phyloP scores from a whole-genome alignment of 2,797 vertebrate species.

The Oceanodroma leucorhoa region DNA sequence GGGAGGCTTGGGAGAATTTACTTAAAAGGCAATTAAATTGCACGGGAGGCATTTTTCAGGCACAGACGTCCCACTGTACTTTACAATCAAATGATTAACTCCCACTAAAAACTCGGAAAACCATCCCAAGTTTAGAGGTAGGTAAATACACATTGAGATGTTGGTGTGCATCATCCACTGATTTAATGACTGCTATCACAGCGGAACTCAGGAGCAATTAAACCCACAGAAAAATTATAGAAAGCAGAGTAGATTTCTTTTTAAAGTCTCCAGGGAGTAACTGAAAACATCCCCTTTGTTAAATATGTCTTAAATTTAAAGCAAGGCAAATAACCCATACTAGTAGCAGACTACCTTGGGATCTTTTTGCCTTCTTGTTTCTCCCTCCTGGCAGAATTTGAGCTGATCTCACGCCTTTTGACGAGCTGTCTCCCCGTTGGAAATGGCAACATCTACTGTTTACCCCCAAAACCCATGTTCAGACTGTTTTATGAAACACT shows the following conservation, averaged over 20 bases:
- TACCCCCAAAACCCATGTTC: background rate
- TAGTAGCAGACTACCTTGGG: background rate
- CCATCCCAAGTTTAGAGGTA: background rate
- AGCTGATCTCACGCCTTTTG: background rate
- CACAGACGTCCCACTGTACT: background rate
- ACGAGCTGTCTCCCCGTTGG: constrained; percentile 30
- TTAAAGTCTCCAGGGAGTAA: background rate
- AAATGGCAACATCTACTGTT: background rate
- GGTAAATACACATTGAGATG: background rate
- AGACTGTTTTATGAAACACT: background rate
- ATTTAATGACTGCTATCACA: background rate
- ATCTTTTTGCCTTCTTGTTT: background rate
- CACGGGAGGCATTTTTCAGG: background rate
- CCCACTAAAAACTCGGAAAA: background rate
- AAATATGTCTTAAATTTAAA: constrained; percentile 16
- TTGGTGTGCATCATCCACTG: background rate
- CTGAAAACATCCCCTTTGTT: background rate
- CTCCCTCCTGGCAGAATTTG: constrained; percentile 17
- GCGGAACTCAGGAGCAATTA: background rate
- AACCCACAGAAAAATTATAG: background rate
- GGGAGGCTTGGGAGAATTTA: background rate
- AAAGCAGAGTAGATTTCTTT: background rate
- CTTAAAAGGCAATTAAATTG: background rate
- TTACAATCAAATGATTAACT: background rate
- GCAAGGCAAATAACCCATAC: constrained; percentile 8